A percentile compares a stretch with the other conserved stretches of the same genome.
phyloP scores from a whole-genome alignment of 2,113 vertebrate species.

The Varanus salvator region DNA sequence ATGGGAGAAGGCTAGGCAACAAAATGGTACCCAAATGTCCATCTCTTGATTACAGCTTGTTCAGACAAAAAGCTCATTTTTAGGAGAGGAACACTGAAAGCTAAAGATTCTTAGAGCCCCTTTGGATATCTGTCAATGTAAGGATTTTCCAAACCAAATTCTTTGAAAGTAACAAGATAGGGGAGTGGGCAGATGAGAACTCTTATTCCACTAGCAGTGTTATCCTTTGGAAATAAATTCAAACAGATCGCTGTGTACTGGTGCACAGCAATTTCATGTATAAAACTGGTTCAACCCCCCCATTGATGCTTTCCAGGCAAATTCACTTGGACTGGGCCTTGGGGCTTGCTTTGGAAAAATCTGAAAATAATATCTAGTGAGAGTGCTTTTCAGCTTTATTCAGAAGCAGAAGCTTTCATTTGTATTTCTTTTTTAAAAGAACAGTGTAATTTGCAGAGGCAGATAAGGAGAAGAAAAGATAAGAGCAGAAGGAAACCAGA shows the following conservation, averaged over 20 bases:
- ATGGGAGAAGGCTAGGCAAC: not conserved
- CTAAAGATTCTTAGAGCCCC: not conserved
- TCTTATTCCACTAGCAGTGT: conserved; percentile 22
- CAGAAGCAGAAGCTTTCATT: conserved; percentile 45
- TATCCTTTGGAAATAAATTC: conserved; percentile 12
- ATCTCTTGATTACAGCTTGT: conserved; percentile 2
- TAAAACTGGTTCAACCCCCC: conserved; percentile 37
- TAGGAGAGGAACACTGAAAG: not conserved
- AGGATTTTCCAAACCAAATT: conserved; percentile 16
- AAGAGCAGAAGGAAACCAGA: not conserved
- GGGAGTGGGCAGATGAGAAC: not conserved
- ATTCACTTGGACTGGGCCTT: conserved; percentile 53
- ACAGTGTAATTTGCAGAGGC: not conserved
- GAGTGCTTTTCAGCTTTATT: conserved; percentile 48
- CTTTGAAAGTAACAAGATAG: not conserved
- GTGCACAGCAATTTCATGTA: conserved; percentile 34
- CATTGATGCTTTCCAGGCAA: conserved; percentile 53
- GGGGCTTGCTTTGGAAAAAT: conserved; percentile 44
- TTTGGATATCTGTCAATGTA: conserved; percentile 15
- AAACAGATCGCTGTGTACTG: conserved; percentile 35
- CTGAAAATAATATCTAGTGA: conserved; percentile 38
- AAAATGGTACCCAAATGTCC: conserved; percentile 4
- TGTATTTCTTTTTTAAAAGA: conserved; percentile 41
- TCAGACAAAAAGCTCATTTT: not conserved
- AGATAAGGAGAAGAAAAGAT: not conserved